Percentiles rank a stretch among this genome's conserved stretches.
Conservation (phyloP, 2,888 invertebrate genomes). For the Laspeyria flexula region DNA sequence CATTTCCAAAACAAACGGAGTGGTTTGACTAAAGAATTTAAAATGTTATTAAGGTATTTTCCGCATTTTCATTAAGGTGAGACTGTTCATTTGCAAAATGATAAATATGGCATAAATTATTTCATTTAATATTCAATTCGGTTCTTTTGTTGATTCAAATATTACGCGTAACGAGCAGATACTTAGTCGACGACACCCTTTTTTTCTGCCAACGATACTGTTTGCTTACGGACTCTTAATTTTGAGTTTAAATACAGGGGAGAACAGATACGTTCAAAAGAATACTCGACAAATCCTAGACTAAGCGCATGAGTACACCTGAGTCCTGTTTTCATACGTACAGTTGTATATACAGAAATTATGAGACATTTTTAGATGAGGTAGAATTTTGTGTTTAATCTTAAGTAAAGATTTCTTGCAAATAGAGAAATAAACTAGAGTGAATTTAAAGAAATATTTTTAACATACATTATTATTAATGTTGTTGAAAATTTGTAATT, state of each 20-base stretch:
- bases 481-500: no score
- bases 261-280: slow-evolving; percentile 70
- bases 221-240: slow-evolving; percentile 81
- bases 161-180: slow-evolving; percentile 74
- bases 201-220: slow-evolving; percentile 76
- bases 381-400: no score
- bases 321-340: no score
- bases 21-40: slow-evolving; percentile 36
- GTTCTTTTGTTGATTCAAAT: slow-evolving; percentile 77
- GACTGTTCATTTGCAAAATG: slow-evolving; percentile 85
- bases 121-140: slow-evolving; percentile 87
- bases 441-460: no score
- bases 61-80: slow-evolving; percentile 81
- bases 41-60: slow-evolving; percentile 63
- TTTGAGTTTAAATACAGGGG: slow-evolving; percentile 82
- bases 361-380: no score
- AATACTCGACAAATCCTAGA: slow-evolving; percentile 71
- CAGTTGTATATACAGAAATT: no score
- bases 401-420: no score
- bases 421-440: no score
- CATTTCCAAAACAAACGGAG: slow-evolving; percentile 37
- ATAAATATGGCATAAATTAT: slow-evolving; percentile 87
- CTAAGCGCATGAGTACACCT: slow-evolving; percentile 63
- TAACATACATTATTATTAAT: no score
- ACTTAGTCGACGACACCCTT: slow-evolving; percentile 79